A percentile compares a stretch with the other conserved stretches of the same genome.
phyloP scores from a whole-genome alignment of 2,888 invertebrate genomes.

The Spicauda simplicius region DNA sequence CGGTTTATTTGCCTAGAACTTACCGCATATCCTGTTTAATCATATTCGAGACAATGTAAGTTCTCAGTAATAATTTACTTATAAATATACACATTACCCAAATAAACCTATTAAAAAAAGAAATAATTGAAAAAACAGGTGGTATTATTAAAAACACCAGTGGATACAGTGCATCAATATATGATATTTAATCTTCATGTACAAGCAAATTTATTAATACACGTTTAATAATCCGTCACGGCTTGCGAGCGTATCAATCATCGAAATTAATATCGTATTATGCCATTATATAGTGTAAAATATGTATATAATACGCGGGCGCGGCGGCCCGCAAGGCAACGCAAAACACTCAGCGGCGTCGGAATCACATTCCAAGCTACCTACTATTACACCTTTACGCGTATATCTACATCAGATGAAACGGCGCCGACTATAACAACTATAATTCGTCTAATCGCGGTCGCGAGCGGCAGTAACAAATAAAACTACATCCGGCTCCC shows the following conservation, averaged over 20 bases:
- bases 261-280: constrained; percentile 79
- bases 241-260: constrained; percentile 66
- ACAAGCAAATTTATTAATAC: constrained; percentile 89
- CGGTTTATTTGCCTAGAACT: constrained; percentile 82
- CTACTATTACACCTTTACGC: constrained; percentile 57
- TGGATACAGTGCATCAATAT: constrained; percentile 89
- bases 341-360: constrained; percentile 61
- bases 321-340: constrained; percentile 68
- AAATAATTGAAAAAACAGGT: constrained; percentile 68
- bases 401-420: constrained; percentile 53
- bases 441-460: constrained; percentile 57
- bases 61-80: constrained; percentile 82
- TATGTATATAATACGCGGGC: constrained; percentile 67
- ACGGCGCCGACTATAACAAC: constrained; percentile 55
- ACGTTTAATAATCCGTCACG: constrained; percentile 74
- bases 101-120: constrained; percentile 77
- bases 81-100: constrained; percentile 83
- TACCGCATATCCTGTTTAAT: constrained; percentile 75
- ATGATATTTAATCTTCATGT: constrained; percentile 91
- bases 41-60: constrained; percentile 79
- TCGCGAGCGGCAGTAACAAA: constrained; percentile 39
- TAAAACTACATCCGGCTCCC: constrained; percentile 65
- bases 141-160: constrained; percentile 80
- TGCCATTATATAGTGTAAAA: constrained; percentile 83
- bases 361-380: constrained; percentile 80